These are phyloP conservation scores for Hephaestus fuliginosus DNA, from an alignment of 2,797 vertebrate genomes.

Conservation along the genomic window DNA sequence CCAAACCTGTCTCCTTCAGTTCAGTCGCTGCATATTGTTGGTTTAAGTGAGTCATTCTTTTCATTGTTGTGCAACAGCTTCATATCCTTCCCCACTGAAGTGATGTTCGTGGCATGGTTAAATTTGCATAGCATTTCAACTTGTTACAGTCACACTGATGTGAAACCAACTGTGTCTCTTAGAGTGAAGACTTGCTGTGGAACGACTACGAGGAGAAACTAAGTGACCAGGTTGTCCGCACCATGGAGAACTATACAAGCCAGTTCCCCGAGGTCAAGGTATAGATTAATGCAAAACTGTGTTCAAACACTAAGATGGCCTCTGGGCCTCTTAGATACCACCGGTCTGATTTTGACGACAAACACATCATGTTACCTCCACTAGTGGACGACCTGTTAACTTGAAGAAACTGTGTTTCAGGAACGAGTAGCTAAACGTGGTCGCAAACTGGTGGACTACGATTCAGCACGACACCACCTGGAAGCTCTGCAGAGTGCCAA, in stretches of 20 bases:
- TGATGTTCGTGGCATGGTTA: not conserved
- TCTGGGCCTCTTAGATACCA: not conserved
- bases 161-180: conserved; percentile 8
- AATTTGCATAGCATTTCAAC: too few relatives aligned
- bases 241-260: conserved; percentile 94
- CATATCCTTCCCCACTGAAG: not conserved
- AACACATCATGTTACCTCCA: not conserved
- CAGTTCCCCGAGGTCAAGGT: conserved; percentile 96
- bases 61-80: not conserved
- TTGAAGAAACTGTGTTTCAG: conserved; percentile 77
- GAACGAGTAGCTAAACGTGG: conserved; percentile 96
- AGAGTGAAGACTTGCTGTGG: conserved; percentile 97
- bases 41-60: not conserved
- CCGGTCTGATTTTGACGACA: not conserved
- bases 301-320: not conserved
- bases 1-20: not conserved
- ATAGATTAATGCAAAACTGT: not conserved
- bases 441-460: conserved; percentile 97
- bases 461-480: conserved; percentile 96
- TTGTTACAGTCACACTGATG: not conserved
- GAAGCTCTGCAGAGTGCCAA: conserved; percentile 94
- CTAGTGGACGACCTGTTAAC: not conserved
- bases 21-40: not conserved
- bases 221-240: conserved; percentile 90
- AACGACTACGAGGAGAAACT: conserved; percentile 95